Conservation (phyloP, 2,888 invertebrate genomes). For the Diplazon laetatorius region DNA sequence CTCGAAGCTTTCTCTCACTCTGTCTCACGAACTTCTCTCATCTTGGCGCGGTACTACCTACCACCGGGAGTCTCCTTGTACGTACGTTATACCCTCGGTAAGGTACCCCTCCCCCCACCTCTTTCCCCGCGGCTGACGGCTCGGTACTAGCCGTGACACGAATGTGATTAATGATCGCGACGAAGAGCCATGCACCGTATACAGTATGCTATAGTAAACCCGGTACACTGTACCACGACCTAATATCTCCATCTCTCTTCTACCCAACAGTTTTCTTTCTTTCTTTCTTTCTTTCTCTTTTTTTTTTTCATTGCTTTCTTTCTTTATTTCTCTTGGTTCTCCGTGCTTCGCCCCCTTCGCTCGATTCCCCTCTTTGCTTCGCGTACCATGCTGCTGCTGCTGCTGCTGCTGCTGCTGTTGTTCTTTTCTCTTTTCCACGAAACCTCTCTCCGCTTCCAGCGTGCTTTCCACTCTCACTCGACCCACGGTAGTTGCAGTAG, state of each 20-base stretch:
- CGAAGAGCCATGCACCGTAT: slow-evolving; percentile 79
- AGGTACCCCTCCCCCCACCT: too few relatives aligned
- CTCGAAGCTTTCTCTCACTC: slow-evolving; percentile 62
- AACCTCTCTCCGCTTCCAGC: slow-evolving; percentile 63
- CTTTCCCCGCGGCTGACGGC: slow-evolving; percentile 76
- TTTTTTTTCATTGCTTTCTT: slow-evolving; percentile 50
- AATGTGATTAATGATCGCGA: slow-evolving; percentile 81
- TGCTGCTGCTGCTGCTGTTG: slow-evolving; percentile 24
- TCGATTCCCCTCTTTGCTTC: slow-evolving; percentile 70
- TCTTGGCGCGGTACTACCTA: slow-evolving; percentile 57
- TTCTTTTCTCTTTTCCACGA: slow-evolving; percentile 51
- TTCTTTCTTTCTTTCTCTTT: slow-evolving; percentile 57
- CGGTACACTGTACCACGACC: slow-evolving; percentile 44
- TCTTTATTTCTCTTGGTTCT: slow-evolving; percentile 16
- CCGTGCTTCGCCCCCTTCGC: slow-evolving; percentile 62
- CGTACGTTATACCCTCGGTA: slow-evolving; percentile 77
- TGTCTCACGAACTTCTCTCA: slow-evolving; percentile 51
- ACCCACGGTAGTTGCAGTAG: slow-evolving; percentile 35
- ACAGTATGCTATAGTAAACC: slow-evolving; percentile 47
- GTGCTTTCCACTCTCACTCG: slow-evolving; percentile 58
- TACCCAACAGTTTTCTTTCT: slow-evolving; percentile 47
- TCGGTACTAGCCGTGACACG: slow-evolving; percentile 81
- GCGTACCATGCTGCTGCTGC: slow-evolving; percentile 68
- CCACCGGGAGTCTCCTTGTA: slow-evolving; percentile 58
- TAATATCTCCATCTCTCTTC: slow-evolving; percentile 47